These are phyloP conservation scores for Uloborus diversus DNA, from an alignment of 1,140 invertebrate genomes.

Conservation along the genomic window DNA sequence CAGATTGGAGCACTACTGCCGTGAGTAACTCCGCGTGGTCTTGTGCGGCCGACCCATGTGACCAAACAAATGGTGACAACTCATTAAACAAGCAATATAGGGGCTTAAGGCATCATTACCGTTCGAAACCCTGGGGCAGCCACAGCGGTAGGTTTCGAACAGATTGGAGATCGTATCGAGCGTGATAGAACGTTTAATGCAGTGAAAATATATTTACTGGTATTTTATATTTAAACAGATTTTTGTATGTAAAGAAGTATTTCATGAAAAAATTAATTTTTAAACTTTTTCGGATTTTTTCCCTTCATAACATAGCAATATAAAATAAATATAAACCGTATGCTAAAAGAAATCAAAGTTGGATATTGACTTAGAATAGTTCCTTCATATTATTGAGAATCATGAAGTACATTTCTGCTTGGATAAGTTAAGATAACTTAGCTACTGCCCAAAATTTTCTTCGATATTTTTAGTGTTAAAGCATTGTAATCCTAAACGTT, in stretches of 20 bases:
- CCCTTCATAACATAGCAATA: not conserved
- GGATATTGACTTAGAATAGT: no score
- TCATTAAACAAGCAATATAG: slow-evolving; percentile 29
- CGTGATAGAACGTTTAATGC: no score
- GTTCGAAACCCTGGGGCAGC: not conserved
- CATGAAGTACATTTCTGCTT: no score
- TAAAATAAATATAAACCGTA: no score
- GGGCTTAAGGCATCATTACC: slow-evolving; percentile 9
- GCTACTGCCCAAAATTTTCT: no score
- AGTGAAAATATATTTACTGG: not conserved
- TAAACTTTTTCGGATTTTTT: not conserved
- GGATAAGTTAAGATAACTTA: no score
- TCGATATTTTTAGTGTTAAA: no score
- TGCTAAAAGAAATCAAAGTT: no score
- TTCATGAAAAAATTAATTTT: not conserved
- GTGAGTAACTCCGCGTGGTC: slow-evolving; percentile 20
- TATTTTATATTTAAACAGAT: not conserved
- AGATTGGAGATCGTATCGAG: no score
- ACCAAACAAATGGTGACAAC: slow-evolving; percentile 52
- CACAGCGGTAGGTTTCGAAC: not conserved
- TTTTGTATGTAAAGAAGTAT: not conserved
- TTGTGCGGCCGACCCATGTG: slow-evolving; percentile 25
- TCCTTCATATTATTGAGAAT: no score
- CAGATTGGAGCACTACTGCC: not conserved
- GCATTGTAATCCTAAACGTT: no score